Base-by-base conservation (phyloP, 2,113 vertebrate species). In the Sphyrna mokarran region DNA sequence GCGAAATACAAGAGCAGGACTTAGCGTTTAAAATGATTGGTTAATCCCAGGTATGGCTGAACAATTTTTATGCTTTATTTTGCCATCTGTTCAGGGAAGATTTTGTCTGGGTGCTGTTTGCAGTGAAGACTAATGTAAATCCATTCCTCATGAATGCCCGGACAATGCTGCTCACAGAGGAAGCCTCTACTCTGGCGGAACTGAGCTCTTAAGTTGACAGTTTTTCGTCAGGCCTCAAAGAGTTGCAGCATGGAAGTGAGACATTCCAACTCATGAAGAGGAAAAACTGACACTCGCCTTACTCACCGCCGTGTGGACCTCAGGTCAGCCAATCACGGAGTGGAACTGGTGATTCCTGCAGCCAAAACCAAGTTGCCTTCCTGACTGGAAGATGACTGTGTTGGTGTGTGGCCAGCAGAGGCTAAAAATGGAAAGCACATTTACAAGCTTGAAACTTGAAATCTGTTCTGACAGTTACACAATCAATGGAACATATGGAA, bases 221-320 rank as follows among this genome's bases (percentile, higher is more conserved):
- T 37, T 66, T 33, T 93, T 61, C 58, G 87, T 40, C 80, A 40
- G 80, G 37, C 16, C 16, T 40, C 78, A 18, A 18, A 83, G 78
- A 89, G 48, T 58, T 0, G 48, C 86, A 89, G 23, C 48, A 14
- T 89, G 86, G 23, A 90, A 61, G 54, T 90, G 87, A 90, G 87
- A 61, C 87, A 90, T 90, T 61, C 87, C 54, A 90, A 61, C 43
- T 90, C 48, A 20, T 20, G n/a, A 93, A 54, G 61, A 93, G 89
- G 89, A 93, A 93, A 93, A 93, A 37, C 61, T 93, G 89, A 93
- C 14, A 93, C 33, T 10, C 4, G 61, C 33, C 89, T 93, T 93
- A 93, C 89, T 93, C 89, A 93, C n/a, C 48, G 4, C 16, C 33
- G n/a, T n/a, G 66, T 66, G 61, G 33, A 18, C 63, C 89, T 93